Base-by-base conservation (phyloP, 2,888 invertebrate genomes). In the Tinea pellionella region DNA sequence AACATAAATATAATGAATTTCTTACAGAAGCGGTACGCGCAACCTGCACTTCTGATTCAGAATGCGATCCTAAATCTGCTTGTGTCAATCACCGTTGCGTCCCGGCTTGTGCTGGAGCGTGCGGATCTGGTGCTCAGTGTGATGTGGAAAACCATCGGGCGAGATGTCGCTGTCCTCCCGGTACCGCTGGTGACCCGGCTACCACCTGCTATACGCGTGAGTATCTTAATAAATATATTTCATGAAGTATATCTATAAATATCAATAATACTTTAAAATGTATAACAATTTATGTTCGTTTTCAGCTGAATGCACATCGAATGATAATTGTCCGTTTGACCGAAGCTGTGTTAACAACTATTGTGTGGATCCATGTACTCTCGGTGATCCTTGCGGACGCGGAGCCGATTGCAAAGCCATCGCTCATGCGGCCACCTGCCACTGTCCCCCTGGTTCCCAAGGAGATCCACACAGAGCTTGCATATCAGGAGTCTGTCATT, bases 151-250 rank as follows among this genome's bases (percentile, higher is more conserved):
- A 92, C 66, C 96, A 95, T 72, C 91, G 95, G 65, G 95, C 96
- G 3, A 91, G 91, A 16, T 97, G 97, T 77, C 90, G 90, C 69
- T 97, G 97, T 74, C 94, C 94, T 15, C 90, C 92, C 58, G 94
- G 94, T 64, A 95, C 94, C 85, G 95, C 94, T 59, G 97, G 97
- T 63, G 94, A 96, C 78, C 96, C 97, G 32, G 92, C 96, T 77
- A 80, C 92, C 18, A 90, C 91, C 64, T 97, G 97, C 71, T 95
- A 93, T 74, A 94, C 92, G 89, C 95, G 96, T 96, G 89, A 91
- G 92, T 85, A 1, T 37, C 9, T 37, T 6, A 3, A 24, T 24
- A 24, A 24, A n/a, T n/a, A n/a, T n/a, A n/a, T n/a, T n/a, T n/a
- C n/a, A n/a, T n/a, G n/a, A n/a, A n/a, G n/a, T n/a, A n/a, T n/a